Evolutionary conservation across 1,140 invertebrate species (phyloP).

Genomic region (Phortica variegata): DNA sequence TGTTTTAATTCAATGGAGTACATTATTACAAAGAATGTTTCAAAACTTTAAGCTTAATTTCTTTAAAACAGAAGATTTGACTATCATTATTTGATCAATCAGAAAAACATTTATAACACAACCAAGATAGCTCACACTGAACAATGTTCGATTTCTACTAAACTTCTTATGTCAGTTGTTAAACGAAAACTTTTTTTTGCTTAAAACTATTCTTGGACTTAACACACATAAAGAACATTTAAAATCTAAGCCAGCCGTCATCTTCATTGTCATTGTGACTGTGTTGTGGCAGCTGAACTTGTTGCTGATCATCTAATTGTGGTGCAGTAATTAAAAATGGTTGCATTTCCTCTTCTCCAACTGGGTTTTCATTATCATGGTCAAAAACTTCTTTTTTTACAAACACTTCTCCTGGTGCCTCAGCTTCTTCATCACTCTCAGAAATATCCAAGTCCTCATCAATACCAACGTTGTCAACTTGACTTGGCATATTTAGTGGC

Average conservation of each 20-base stretch:
- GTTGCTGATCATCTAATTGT: slow-evolving; percentile 23
- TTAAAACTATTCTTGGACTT: not conserved
- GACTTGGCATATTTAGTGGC: slow-evolving; percentile 22
- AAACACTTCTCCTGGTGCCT: slow-evolving; percentile 20
- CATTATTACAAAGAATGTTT: no score
- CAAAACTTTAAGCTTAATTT: no score
- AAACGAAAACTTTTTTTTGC: no score
- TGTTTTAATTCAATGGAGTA: no score
- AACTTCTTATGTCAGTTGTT: no score
- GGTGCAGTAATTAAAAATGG: slow-evolving; percentile 30
- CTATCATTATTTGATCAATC: no score
- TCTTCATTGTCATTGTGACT: slow-evolving; percentile 46
- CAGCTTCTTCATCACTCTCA: slow-evolving; percentile 73
- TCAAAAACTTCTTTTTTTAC: slow-evolving; percentile 44
- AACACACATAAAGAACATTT: slow-evolving; percentile 1
- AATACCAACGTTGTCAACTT: slow-evolving; percentile 57
- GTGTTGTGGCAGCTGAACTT: slow-evolving; percentile 16
- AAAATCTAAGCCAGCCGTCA: slow-evolving; percentile 38
- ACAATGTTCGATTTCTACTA: no score
- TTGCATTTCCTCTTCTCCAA: slow-evolving; percentile 21
- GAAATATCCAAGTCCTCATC: slow-evolving; percentile 77
- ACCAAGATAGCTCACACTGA: no score
- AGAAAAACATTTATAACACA: no score
- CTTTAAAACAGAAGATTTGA: no score
- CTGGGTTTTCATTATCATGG: slow-evolving; percentile 18